A percentile compares a stretch with the other conserved stretches of the same genome.
Evolutionary conservation across 37 sponge, comb jelly and placozoan genomes (phyloP).

Genomic region (Cliona cf. orientalis): DNA sequence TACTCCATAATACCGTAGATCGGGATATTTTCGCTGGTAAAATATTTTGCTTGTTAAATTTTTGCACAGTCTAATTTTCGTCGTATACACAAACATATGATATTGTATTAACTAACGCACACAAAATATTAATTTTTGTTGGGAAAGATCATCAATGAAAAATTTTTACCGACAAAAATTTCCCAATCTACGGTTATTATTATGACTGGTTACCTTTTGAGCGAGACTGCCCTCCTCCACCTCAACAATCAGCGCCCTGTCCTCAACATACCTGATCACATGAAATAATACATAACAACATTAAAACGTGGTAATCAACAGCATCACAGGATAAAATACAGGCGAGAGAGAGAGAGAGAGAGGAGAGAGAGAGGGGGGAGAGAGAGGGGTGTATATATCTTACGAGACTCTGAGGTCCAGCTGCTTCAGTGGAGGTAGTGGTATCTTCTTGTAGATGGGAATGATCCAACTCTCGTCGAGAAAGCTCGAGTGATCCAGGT

Average conservation of each 20-base stretch:
- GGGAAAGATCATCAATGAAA: no score
- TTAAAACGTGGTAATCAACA: neutral
- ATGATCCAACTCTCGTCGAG: constrained; percentile 82
- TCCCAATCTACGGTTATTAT: no score
- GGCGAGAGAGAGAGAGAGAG: neutral
- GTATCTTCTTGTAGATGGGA: constrained; percentile 33
- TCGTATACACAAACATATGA: neutral
- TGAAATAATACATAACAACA: neutral
- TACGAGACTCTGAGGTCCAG: constrained; percentile 64
- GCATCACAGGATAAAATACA: neutral
- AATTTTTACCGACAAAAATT: no score
- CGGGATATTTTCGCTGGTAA: no score
- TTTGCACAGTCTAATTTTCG: no score
- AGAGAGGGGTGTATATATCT: constrained; percentile 8
- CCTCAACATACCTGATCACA: constrained; percentile 37
- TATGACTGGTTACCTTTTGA: constrained; percentile 44
- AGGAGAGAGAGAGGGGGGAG: constrained; percentile 9
- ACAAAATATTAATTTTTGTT: no score
- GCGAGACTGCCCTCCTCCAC: constrained; percentile 56
- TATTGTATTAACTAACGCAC: neutral
- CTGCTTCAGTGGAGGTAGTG: constrained; percentile 52
- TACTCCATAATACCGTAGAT: no score
- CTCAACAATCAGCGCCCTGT: constrained; percentile 49
- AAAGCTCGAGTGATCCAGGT: constrained; percentile 53
- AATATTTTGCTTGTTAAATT: no score